These are phyloP conservation scores for Proteles cristata DNA, from an alignment of 2,113 vertebrate genomes.

Conservation along the genomic window DNA sequence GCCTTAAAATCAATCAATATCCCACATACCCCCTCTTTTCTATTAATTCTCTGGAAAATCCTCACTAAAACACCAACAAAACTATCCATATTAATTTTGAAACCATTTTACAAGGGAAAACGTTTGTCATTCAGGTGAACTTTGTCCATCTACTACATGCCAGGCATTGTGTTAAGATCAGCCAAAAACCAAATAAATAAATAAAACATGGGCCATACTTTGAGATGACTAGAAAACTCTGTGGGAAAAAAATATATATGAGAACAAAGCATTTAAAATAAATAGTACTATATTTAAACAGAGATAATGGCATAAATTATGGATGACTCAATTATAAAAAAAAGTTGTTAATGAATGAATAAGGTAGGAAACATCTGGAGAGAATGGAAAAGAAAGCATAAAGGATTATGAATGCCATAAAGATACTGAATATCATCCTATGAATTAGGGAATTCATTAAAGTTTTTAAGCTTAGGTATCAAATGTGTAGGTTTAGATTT, in stretches of 20 bases:
- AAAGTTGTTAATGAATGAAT: background rate
- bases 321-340: background rate
- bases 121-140: background rate
- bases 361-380: background rate
- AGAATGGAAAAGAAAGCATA: background rate
- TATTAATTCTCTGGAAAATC: background rate
- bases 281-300: background rate
- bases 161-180: background rate
- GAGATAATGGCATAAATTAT: background rate
- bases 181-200: background rate
- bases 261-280: background rate
- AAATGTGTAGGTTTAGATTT: background rate
- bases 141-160: background rate
- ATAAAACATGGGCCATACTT: background rate
- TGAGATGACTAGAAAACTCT: background rate
- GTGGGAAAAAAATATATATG: background rate
- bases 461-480: background rate
- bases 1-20: background rate
- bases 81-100: background rate
- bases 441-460: background rate
- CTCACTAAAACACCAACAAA: background rate
- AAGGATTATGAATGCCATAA: background rate
- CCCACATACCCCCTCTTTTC: no score
- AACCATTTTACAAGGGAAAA: background rate
- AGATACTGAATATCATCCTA: background rate